Evolutionary conservation across 2,888 invertebrate species (phyloP).

Genomic region (Agriopis aurantiaria): DNA sequence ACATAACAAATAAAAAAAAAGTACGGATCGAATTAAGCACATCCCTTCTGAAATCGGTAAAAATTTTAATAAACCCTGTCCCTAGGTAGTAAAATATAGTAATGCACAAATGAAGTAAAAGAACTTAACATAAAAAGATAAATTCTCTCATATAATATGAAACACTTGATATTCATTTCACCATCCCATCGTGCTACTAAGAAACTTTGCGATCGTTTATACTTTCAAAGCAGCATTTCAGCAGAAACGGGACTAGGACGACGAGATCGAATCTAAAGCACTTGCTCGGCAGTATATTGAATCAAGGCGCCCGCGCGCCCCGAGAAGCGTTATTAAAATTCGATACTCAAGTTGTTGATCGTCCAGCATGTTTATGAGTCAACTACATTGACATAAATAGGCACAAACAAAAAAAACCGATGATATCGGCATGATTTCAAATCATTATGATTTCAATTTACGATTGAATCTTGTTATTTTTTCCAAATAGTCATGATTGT

Average conservation of each 20-base stretch:
- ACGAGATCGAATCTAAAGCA: constrained; percentile 8
- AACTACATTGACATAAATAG: background rate
- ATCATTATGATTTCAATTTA: too few species aligned
- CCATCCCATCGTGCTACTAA: constrained; percentile 2
- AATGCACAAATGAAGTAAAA: background rate
- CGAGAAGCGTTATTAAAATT: constrained; percentile 3
- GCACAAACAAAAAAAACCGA: too few species aligned
- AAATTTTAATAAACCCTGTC: background rate
- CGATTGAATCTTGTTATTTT: too few species aligned
- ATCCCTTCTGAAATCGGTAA: too few species aligned
- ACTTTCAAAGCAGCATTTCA: constrained; percentile 7
- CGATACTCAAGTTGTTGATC: constrained; percentile 1
- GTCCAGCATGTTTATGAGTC: too few species aligned
- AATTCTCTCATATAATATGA: background rate
- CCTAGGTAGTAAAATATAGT: background rate
- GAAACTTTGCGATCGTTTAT: constrained; percentile 12
- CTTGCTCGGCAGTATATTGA: constrained; percentile 31
- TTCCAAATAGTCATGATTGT: too few species aligned
- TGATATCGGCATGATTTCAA: too few species aligned
- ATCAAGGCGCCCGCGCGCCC: constrained; percentile 40
- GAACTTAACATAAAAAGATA: background rate
- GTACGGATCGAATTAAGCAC: too few species aligned
- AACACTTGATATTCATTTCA: constrained; percentile 9
- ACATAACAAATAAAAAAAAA: too few species aligned
- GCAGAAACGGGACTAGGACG: constrained; percentile 6